These are phyloP conservation scores for Limnothrissa miodon DNA, from an alignment of 2,113 vertebrate genomes.

Conservation along the genomic window DNA sequence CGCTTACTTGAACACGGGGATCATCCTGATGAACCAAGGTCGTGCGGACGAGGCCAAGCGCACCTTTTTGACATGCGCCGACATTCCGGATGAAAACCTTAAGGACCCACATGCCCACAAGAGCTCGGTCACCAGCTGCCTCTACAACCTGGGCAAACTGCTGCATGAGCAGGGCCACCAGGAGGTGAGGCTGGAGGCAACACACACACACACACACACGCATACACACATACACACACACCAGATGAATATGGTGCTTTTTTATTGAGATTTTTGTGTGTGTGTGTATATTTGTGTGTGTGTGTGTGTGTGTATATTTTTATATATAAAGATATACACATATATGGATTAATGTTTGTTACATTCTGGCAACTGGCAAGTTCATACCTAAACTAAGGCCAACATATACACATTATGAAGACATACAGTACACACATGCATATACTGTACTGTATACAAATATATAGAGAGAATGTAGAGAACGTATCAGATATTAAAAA, in stretches of 20 bases:
- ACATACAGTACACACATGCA: too few species aligned
- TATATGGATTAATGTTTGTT: too few species aligned
- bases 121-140: slow-evolving; percentile 97
- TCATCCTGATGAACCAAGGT: slow-evolving; percentile 96
- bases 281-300: too few species aligned
- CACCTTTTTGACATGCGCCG: slow-evolving; percentile 93
- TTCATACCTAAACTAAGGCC: too few species aligned
- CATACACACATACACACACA: background rate
- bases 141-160: slow-evolving; percentile 97
- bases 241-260: background rate
- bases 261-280: too few species aligned
- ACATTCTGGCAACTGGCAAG: too few species aligned
- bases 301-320: too few species aligned
- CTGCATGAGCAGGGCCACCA: slow-evolving; percentile 95
- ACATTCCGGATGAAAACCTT: slow-evolving; percentile 97
- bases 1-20: slow-evolving; percentile 98
- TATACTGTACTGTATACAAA: too few species aligned
- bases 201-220: background rate
- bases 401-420: too few species aligned
- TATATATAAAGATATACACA: too few species aligned
- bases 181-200: slow-evolving; percentile 74
- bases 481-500: too few species aligned
- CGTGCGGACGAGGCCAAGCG: slow-evolving; percentile 88
- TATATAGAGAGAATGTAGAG: too few species aligned
- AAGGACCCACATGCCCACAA: slow-evolving; percentile 98